These are phyloP conservation scores for Ammospiza nelsoni DNA, from an alignment of 2,113 vertebrate species.

Conservation along the genomic window DNA sequence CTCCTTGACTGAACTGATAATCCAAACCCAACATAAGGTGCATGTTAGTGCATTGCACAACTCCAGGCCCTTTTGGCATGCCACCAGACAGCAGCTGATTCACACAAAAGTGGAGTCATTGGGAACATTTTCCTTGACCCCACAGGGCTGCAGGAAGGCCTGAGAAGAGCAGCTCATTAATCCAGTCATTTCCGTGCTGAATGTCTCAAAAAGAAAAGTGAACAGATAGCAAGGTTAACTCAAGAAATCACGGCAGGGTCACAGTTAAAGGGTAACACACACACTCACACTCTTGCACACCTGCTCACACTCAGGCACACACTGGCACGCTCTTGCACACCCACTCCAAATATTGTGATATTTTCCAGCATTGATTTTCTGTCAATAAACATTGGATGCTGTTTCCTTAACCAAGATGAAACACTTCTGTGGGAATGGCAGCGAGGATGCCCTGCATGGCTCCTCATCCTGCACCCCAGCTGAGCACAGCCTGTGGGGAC, in stretches of 20 bases:
- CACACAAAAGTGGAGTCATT: background rate
- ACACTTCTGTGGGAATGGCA: background rate
- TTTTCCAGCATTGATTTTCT: background rate
- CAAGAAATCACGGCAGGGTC: background rate
- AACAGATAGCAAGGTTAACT: background rate
- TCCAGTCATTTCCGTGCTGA: background rate
- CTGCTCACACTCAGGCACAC: no score
- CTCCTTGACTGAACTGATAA: background rate
- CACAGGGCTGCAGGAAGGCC: background rate
- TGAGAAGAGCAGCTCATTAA: background rate
- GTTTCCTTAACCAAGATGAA: background rate
- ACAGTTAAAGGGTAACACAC: background rate
- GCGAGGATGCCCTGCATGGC: rapidly evolving
- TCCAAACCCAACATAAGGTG: background rate
- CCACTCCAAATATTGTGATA: background rate
- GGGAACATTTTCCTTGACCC: background rate
- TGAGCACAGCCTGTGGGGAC: background rate
- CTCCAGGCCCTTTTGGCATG: background rate
- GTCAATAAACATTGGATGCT: background rate
- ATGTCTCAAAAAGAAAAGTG: background rate
- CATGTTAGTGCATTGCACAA: background rate
- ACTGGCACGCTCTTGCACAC: no score
- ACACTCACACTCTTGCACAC: no score
- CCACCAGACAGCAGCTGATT: background rate
- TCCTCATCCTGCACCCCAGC: background rate